Conservation (phyloP, 2,888 invertebrate genomes). For the Meghimatium bilineatum region DNA sequence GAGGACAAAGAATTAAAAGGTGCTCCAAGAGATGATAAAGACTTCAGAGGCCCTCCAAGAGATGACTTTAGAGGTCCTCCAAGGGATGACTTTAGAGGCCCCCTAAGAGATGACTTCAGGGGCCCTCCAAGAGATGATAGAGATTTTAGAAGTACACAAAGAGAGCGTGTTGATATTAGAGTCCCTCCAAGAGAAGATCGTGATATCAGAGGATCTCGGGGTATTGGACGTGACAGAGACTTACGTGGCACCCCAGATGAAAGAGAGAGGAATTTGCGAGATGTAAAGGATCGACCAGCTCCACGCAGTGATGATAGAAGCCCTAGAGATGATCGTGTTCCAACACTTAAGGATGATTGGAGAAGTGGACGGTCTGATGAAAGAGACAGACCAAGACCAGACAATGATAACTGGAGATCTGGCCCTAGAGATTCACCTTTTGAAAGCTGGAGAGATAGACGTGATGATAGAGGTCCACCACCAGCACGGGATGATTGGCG, state of each 20-base stretch:
- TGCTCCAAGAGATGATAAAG: slow-evolving; percentile 38
- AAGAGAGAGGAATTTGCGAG: slow-evolving; percentile 20
- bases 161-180: slow-evolving; percentile 54
- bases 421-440: slow-evolving; percentile 39
- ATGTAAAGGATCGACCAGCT: neutral
- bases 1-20: slow-evolving; percentile 30
- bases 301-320: slow-evolving; percentile 40
- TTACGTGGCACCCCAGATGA: slow-evolving; percentile 11
- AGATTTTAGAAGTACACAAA: slow-evolving; percentile 48
- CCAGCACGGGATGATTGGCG: slow-evolving; percentile 46
- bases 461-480: slow-evolving; percentile 51
- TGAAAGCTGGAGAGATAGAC: slow-evolving; percentile 53
- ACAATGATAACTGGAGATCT: slow-evolving; percentile 48
- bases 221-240: slow-evolving; percentile 31
- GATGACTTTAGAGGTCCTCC: slow-evolving; percentile 47
- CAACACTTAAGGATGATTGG: slow-evolving; percentile 39
- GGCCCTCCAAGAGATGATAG: slow-evolving; percentile 53
- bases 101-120: slow-evolving; percentile 43
- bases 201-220: slow-evolving; percentile 45
- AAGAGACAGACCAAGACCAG: slow-evolving; percentile 28
- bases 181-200: slow-evolving; percentile 52
- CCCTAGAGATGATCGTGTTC: slow-evolving; percentile 47
- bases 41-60: slow-evolving; percentile 39
- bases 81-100: slow-evolving; percentile 49
- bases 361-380: slow-evolving; percentile 44